Conservation (phyloP, 2,888 invertebrate genomes). For the Cephus nigrinus region DNA sequence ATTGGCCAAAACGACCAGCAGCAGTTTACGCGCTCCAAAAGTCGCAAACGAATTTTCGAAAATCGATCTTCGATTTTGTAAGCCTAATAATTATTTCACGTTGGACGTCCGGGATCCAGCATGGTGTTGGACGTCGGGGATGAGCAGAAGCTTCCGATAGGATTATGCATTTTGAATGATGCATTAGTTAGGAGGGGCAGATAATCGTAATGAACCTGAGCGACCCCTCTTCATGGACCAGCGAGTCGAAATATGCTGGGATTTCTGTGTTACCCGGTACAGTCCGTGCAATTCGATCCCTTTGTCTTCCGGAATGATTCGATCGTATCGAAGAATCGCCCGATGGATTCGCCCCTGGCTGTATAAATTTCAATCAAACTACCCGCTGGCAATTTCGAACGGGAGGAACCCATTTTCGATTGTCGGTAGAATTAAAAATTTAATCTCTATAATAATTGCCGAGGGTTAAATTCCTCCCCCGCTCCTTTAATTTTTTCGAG, state of each 20-base stretch:
- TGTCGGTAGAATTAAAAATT: not conserved
- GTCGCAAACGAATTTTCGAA: too few species aligned
- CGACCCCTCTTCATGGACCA: conserved; percentile 55
- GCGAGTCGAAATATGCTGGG: conserved; percentile 56
- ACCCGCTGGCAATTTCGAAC: not conserved
- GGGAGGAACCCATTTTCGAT: not conserved
- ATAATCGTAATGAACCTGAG: conserved; percentile 58
- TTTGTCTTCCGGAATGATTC: not conserved
- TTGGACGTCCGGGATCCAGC: too few species aligned
- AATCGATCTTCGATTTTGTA: not conserved
- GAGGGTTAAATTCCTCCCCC: not conserved
- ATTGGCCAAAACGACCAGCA: not conserved
- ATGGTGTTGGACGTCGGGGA: conserved; percentile 31
- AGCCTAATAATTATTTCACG: not conserved
- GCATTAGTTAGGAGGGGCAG: conserved; percentile 59
- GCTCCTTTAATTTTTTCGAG: not conserved
- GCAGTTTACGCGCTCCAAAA: not conserved
- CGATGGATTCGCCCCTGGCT: not conserved
- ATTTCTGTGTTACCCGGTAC: not conserved
- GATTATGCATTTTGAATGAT: conserved; percentile 59
- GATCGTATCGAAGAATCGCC: not conserved
- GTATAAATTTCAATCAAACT: not conserved
- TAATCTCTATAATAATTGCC: not conserved
- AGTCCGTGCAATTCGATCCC: not conserved
- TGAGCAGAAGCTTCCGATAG: conserved; percentile 40